Evolutionary conservation across 2,113 vertebrate genomes (phyloP), one percentile per base, ranked within the genome.

Genomic region (Castor canadensis): DNA sequence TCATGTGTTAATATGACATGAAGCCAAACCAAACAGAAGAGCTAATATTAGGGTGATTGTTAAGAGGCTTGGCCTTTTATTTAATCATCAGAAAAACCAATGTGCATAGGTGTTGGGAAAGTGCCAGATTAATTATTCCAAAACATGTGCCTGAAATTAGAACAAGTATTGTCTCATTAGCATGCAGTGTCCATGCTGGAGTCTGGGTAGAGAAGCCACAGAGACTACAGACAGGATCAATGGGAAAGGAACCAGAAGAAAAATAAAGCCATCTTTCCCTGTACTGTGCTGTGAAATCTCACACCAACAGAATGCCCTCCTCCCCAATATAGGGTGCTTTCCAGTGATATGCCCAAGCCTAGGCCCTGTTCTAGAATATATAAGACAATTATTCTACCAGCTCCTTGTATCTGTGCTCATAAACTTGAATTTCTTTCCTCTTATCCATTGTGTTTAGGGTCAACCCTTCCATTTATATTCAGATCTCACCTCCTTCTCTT

Each of bases 81-180:
- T 97, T 96, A 92, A 83, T 98, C 96, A 89, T 97, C 67, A 87
- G 91, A 82, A 98, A 97, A 92, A 89, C 62, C 47, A 7, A 95
- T 45, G 62, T 81, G 93, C n/a, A 6, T 94, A 84, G 76, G 22
- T 66, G 72, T 87, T 94, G 85, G 84, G 67, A 81, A 94, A 91
- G 64, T 98, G 96, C 98, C 97, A 98, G 97, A 95, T 92, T 96
- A 97, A 97, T 96, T 98, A 97, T 95, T 96, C 95, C 96, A 87
- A 96, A 96, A 81, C 5, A 49, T 96, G 47, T 45, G 96, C 95
- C 93, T 94, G 87, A 79, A 94, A 93, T 96, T 93, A 85, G 67
- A 96, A 89, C 28, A 3, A 89, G 47, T 69, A 88, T 81, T 94
- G 88, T 97, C 97, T 95, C 82, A 76, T 96, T 96, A 95, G 79